Evolutionary conservation across 2,888 invertebrate species (phyloP).

Genomic region (Agriopis marginaria): DNA sequence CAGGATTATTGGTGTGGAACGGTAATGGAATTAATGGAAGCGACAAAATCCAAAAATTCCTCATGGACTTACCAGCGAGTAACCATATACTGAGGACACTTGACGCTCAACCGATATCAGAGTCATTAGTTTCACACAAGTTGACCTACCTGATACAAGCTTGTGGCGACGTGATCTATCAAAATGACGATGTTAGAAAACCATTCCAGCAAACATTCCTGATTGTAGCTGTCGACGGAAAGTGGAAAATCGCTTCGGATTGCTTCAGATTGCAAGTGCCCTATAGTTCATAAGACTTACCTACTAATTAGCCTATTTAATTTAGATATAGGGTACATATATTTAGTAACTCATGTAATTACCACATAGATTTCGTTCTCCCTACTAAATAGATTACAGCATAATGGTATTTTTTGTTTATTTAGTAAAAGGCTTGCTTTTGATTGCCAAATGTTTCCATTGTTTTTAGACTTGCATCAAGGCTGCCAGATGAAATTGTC

Average conservation of each 20-base stretch:
- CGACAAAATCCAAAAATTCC: conserved; percentile 94
- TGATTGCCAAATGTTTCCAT: too few relatives aligned
- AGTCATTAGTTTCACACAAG: conserved; percentile 91
- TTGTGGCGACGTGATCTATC: conserved; percentile 93
- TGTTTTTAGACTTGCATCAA: too few relatives aligned
- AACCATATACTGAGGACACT: conserved; percentile 92
- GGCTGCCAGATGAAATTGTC: too few relatives aligned
- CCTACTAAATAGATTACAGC: too few relatives aligned
- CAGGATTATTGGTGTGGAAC: conserved; percentile 96
- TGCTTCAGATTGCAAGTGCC: conserved; percentile 93
- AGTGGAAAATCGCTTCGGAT: conserved; percentile 97
- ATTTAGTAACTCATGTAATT: background rate
- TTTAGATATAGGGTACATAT: background rate
- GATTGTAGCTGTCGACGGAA: conserved; percentile 94
- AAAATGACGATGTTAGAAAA: conserved; percentile 84
- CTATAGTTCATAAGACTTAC: conserved; percentile 56
- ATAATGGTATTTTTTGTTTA: too few relatives aligned
- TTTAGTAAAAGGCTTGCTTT: too few relatives aligned
- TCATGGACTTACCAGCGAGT: conserved; percentile 93
- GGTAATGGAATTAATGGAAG: conserved; percentile 94
- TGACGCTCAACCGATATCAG: conserved; percentile 95
- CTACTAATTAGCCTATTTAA: background rate
- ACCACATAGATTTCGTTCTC: too few relatives aligned
- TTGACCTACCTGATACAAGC: conserved; percentile 94
- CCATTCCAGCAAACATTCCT: conserved; percentile 95